phyloP scores from a whole-genome alignment of 2,797 vertebrate species.

The Apodemus agrarius region DNA sequence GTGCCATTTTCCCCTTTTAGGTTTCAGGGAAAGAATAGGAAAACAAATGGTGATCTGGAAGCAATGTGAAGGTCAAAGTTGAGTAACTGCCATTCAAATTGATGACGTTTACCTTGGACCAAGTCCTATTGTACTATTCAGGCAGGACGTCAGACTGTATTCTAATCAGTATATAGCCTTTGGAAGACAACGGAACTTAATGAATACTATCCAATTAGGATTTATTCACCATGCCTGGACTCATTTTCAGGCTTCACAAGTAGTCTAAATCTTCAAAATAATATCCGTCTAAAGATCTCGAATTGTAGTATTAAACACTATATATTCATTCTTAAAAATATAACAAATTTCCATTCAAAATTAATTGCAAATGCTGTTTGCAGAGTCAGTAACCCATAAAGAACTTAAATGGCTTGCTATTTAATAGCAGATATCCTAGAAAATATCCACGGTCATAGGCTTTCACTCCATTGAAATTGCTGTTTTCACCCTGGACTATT shows the following conservation, averaged over 20 bases:
- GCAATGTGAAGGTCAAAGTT: background rate
- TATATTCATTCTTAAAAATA: background rate
- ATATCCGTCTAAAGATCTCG: background rate
- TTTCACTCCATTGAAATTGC: background rate
- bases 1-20: background rate
- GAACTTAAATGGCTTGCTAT: background rate
- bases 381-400: background rate
- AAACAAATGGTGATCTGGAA: background rate
- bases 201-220: background rate
- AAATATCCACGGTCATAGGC: background rate
- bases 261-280: conserved; percentile 1
- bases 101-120: background rate
- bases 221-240: background rate
- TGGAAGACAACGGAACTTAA: conserved; percentile 1
- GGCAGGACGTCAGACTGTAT: background rate
- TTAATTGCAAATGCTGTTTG: background rate
- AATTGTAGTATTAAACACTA: background rate
- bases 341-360: background rate
- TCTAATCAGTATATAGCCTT: conserved; percentile 20
- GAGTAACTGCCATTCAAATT: background rate
- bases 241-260: conserved; percentile 2
- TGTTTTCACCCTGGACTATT: background rate
- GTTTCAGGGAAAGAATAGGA: background rate
- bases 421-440: background rate
- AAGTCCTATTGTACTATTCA: background rate